A percentile compares a stretch with the other conserved stretches of the same genome.
phyloP scores from a whole-genome alignment of 2,888 invertebrate genomes.

The Lithodes maja region DNA sequence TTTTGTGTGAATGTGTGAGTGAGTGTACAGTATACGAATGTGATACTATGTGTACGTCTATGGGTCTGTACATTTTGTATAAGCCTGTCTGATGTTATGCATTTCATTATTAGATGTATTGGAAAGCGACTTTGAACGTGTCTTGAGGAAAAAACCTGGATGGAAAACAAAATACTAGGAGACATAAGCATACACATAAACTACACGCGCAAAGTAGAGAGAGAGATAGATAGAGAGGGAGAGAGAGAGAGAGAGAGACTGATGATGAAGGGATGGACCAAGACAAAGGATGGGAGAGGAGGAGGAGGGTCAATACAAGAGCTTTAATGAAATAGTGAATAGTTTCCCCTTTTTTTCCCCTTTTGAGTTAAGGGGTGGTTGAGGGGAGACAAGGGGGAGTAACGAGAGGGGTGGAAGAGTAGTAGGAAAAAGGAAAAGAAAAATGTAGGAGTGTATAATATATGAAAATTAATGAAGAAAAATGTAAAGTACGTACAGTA shows the following conservation, averaged over 20 bases:
- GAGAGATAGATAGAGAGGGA: slow-evolving; percentile 6
- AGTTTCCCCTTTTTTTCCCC: not conserved
- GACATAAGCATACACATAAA: not conserved
- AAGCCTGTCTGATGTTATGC: no score
- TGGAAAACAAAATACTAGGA: not conserved
- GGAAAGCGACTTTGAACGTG: no score
- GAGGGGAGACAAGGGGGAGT: not conserved
- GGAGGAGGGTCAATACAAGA: slow-evolving; percentile 17
- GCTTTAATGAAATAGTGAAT: slow-evolving; percentile 9
- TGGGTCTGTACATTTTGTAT: no score
- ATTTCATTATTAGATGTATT: no score
- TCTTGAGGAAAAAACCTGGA: no score
- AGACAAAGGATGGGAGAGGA: not conserved
- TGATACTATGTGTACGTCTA: no score
- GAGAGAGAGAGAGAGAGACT: slow-evolving; percentile 11
- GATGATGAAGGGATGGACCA: not conserved
- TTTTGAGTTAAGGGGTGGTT: not conserved
- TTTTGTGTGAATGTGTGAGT: no score
- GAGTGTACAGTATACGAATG: no score
- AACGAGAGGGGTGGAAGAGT: not conserved
- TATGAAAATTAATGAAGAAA: no score
- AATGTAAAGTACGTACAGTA: no score
- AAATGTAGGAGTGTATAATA: not conserved
- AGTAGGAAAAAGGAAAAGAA: not conserved
- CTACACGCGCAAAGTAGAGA: not conserved